Evolutionary conservation across 2,888 invertebrate genomes (phyloP), one percentile per base, ranked within the genome.

Genomic region (Oegoconia quadripuncta): DNA sequence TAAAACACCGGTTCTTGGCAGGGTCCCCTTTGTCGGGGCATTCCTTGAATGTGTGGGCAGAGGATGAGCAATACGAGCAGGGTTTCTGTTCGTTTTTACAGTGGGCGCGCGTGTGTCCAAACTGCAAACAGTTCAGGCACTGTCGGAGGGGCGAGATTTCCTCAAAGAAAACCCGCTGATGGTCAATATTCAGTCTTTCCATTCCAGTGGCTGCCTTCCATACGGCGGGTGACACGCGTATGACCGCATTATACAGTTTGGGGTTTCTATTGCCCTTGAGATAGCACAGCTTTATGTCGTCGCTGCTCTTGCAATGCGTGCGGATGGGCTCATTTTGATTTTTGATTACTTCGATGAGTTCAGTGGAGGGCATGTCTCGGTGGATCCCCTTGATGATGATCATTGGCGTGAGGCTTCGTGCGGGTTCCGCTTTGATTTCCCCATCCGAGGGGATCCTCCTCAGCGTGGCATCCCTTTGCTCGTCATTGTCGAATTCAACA

Each of bases 121-220:
- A 43, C 17, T 36, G 39, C 4, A 43, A 27, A 15, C 39, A 43
- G 5, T 14, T 9, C 17, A 11, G 20, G 15, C 43, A 43, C 23
- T 41, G 41, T 1, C 20, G 3, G n/a, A 41, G 27, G 1, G 41
- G 37, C 3, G 32, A 31, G 33, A 36, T 33, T 11, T 37, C 37
- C 4, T 41, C 41, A 1, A 34, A 36, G 18, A 39, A 39, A 2
- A 39, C 34, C 8, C 34, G 32, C 22, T 43, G 39, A 22, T 43
- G 37, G 33, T 43, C 43, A 2, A 43, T 3, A 5, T 14, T 15
- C 2, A 43, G n/a, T 16, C 29, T 27, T 12, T 12, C 25, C 12
- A 14, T 2, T 3, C 18, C 7, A 6, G 17, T 25, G 2, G 18
- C 13, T 2, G 5, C 16, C 8, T 11, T 15, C 16, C 17, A 39